A percentile compares a stretch with the other conserved stretches of the same genome.
These are phyloP conservation scores for Troides helena DNA, from an alignment of 2,888 invertebrate genomes.

Conservation along the genomic window DNA sequence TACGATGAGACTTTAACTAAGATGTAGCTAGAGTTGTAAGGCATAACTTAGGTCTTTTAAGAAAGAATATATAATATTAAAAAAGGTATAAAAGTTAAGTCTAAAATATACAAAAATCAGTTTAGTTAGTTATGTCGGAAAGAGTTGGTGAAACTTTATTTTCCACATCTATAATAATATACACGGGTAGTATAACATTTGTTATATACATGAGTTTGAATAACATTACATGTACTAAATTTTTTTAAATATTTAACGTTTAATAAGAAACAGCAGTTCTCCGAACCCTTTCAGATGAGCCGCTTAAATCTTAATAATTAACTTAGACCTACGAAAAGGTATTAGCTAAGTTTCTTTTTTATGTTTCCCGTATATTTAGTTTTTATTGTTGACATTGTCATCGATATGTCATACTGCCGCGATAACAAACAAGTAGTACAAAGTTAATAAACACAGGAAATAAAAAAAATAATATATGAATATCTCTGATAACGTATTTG, in stretches of 20 bases:
- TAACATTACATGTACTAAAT: neutral
- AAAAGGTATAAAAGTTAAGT: too few species aligned
- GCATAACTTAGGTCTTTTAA: too few species aligned
- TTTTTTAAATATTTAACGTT: neutral
- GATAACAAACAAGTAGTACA: constrained; percentile 29
- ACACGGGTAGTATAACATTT: too few species aligned
- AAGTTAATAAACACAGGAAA: constrained; percentile 28
- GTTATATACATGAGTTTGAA: too few species aligned
- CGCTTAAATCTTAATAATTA: constrained; percentile 6
- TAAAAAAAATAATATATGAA: constrained; percentile 7
- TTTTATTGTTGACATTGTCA: constrained; percentile 46
- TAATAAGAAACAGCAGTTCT: neutral
- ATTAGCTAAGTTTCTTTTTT: constrained; percentile 52
- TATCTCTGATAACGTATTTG: constrained; percentile 18
- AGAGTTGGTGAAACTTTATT: too few species aligned
- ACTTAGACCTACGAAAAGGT: constrained; percentile 33
- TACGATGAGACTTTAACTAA: too few species aligned
- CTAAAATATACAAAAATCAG: too few species aligned
- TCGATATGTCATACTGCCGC: constrained; percentile 34
- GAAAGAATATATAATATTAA: too few species aligned
- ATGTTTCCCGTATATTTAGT: constrained; percentile 49
- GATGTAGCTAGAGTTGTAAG: too few species aligned
- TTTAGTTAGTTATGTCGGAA: too few species aligned
- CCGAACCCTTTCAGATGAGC: neutral
- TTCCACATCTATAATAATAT: too few species aligned